These are phyloP conservation scores for Onchidella celtica DNA, from an alignment of 2,888 invertebrate genomes.

Conservation along the genomic window DNA sequence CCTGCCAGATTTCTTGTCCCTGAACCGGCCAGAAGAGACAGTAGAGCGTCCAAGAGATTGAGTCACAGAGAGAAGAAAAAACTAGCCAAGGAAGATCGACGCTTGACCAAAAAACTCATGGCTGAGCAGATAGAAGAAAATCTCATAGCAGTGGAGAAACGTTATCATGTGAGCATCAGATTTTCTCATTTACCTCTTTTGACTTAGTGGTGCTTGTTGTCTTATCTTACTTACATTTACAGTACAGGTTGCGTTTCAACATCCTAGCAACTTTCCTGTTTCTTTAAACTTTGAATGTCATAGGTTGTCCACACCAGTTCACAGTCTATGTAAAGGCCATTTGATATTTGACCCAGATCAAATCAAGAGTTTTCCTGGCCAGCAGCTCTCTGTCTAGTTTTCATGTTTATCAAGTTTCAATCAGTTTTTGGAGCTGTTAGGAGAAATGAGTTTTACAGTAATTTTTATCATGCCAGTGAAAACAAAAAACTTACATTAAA, in stretches of 20 bases:
- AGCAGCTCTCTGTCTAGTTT: no score
- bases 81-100: conserved; percentile 36
- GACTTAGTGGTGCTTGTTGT: background rate
- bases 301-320: no score
- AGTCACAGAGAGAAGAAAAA: conserved; percentile 51
- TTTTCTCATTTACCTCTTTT: background rate
- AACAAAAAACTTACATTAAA: no score
- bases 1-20: background rate
- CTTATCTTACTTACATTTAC: background rate
- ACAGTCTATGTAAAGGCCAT: no score
- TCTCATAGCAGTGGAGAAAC: conserved; percentile 59
- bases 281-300: no score
- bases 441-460: no score
- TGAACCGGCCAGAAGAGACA: conserved; percentile 8
- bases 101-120: conserved; percentile 54
- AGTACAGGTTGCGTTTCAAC: no score
- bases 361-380: no score
- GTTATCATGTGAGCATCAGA: conserved; percentile 45
- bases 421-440: no score
- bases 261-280: no score
- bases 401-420: background rate
- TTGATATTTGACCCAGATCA: no score
- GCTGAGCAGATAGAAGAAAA: conserved; percentile 71
- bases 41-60: background rate
- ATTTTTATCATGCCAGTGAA: no score